phyloP scores from a whole-genome alignment of 2,888 invertebrate species.

The Microplitis manilae region DNA sequence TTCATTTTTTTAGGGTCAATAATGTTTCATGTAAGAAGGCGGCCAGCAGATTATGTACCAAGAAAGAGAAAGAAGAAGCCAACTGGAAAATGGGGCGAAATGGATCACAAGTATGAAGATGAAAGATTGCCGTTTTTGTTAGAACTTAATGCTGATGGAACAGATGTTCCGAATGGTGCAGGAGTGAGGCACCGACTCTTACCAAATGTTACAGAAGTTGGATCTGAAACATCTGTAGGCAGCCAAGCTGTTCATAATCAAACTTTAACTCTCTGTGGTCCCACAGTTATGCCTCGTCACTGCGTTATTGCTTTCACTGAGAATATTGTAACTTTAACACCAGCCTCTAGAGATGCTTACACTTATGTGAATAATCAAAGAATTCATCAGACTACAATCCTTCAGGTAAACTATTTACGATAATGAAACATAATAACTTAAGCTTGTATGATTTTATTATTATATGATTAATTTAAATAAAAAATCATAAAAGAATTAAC shows the following conservation, averaged over 20 bases:
- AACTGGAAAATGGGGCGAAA: slow-evolving; percentile 75
- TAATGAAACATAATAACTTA: neutral
- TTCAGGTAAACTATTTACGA: slow-evolving; percentile 76
- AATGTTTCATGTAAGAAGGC: slow-evolving; percentile 96
- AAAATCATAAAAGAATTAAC: too few relatives aligned
- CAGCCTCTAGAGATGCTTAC: slow-evolving; percentile 92
- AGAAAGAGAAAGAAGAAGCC: slow-evolving; percentile 89
- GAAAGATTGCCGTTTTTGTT: slow-evolving; percentile 79
- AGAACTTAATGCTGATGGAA: slow-evolving; percentile 86
- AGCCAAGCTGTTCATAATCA: slow-evolving; percentile 71
- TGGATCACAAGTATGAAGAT: slow-evolving; percentile 73
- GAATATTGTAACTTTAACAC: slow-evolving; percentile 94
- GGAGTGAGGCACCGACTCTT: slow-evolving; percentile 74
- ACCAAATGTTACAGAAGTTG: slow-evolving; percentile 80
- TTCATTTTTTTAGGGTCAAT: slow-evolving; percentile 82
- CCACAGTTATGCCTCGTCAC: slow-evolving; percentile 94
- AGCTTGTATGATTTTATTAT: too few relatives aligned
- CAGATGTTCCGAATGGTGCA: slow-evolving; percentile 68
- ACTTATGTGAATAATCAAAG: slow-evolving; percentile 95
- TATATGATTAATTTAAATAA: too few relatives aligned
- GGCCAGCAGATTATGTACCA: slow-evolving; percentile 92
- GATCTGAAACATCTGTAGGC: slow-evolving; percentile 83
- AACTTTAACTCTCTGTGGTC: slow-evolving; percentile 85
- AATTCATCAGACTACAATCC: slow-evolving; percentile 91
- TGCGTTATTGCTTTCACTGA: slow-evolving; percentile 94